A percentile compares a stretch with the other conserved stretches of the same genome.
phyloP scores from a whole-genome alignment of 2,113 vertebrate species.

The Istiophorus platypterus region DNA sequence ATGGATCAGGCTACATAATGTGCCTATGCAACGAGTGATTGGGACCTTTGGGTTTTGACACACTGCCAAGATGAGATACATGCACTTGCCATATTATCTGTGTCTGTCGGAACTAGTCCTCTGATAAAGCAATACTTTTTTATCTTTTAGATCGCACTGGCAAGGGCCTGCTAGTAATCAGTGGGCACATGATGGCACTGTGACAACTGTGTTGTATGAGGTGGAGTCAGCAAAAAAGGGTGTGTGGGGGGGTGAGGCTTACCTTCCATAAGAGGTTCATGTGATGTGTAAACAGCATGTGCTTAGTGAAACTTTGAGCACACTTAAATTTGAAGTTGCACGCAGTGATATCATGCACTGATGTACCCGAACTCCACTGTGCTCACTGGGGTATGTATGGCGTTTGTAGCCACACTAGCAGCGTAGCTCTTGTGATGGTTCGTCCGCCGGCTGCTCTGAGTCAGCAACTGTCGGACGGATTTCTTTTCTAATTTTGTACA shows the following conservation, averaged over 20 bases:
- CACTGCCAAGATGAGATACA: not conserved
- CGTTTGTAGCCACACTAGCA: no score
- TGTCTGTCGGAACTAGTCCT: not conserved
- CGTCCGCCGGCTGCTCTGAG: no score
- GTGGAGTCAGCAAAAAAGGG: not conserved
- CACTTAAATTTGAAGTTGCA: not conserved
- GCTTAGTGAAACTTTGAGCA: not conserved
- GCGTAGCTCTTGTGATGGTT: no score
- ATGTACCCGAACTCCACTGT: not conserved
- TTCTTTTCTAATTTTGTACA: no score
- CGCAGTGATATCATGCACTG: not conserved
- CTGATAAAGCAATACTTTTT: conserved; percentile 18
- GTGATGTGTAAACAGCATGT: no score
- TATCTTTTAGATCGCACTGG: conserved; percentile 6
- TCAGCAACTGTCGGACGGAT: no score
- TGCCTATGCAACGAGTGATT: not conserved
- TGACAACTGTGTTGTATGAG: not conserved
- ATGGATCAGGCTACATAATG: not conserved
- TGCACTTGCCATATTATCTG: not conserved
- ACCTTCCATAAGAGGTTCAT: conserved; percentile 18
- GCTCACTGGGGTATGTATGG: not conserved
- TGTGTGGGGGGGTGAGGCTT: no score
- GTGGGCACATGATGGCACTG: no score
- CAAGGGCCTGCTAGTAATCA: no score
- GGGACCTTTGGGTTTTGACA: not conserved